Percentiles rank a stretch among this genome's conserved stretches.
These are phyloP conservation scores for Oplegnathus fasciatus DNA, from an alignment of 2,113 vertebrate species.

Conservation along the genomic window DNA sequence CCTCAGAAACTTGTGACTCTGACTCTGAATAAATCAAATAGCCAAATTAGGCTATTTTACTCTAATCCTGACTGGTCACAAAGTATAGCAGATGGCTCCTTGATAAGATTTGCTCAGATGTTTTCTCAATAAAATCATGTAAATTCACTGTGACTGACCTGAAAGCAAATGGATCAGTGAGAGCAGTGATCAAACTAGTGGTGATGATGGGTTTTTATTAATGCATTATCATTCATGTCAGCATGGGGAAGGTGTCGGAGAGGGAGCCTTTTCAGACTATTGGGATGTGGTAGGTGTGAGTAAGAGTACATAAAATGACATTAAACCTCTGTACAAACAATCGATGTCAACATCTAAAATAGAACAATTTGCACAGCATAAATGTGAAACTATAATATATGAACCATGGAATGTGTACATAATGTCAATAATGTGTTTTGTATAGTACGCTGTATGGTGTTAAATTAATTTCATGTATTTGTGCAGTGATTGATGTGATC, in stretches of 20 bases:
- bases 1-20: background rate
- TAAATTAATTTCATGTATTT: constrained; percentile 56
- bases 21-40: constrained; percentile 31
- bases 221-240: constrained; percentile 34
- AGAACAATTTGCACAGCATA: constrained; percentile 26
- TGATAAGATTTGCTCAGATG: constrained; percentile 57
- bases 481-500: constrained; percentile 49
- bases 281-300: background rate
- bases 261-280: constrained; percentile 33
- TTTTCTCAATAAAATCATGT: constrained; percentile 51
- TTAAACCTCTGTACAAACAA: constrained; percentile 25
- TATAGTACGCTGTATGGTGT: constrained; percentile 59
- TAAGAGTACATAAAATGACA: constrained; percentile 4
- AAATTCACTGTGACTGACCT: constrained; percentile 51
- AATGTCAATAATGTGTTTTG: constrained; percentile 62
- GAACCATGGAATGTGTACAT: constrained; percentile 56
- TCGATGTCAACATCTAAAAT: constrained; percentile 18
- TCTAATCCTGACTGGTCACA: constrained; percentile 48
- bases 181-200: constrained; percentile 52
- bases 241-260: constrained; percentile 8
- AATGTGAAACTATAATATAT: constrained; percentile 5
- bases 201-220: constrained; percentile 23
- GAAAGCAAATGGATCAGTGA: constrained; percentile 52
- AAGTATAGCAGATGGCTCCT: constrained; percentile 59
- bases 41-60: constrained; percentile 33